Percentiles rank a stretch among this genome's conserved stretches.
These are phyloP conservation scores for Ammodramus savannarum DNA, from an alignment of 2,113 vertebrate species.

Conservation along the genomic window DNA sequence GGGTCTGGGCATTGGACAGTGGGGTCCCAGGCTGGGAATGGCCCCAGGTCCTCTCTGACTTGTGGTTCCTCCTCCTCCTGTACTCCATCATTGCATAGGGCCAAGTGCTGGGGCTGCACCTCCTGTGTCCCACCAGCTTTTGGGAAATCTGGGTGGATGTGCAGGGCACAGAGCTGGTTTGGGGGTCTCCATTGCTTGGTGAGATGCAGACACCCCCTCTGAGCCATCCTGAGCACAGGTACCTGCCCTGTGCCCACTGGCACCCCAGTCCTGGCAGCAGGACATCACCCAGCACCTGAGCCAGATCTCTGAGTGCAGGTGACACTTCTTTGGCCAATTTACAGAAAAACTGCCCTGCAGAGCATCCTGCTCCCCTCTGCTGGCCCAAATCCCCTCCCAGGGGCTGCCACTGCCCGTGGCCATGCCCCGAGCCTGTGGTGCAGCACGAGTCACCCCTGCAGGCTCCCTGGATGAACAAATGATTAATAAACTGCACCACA, in stretches of 20 bases:
- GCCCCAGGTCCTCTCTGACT: neutral
- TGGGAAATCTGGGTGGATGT: neutral
- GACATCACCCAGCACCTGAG: neutral
- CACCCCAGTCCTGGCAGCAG: no score
- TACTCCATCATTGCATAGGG: neutral
- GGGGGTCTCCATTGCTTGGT: fast-evolving
- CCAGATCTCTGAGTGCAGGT: neutral
- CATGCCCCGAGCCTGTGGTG: neutral
- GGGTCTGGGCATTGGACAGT: neutral
- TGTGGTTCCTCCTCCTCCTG: fast-evolving
- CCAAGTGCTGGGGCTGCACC: fast-evolving
- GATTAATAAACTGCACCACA: slow-evolving; percentile 61
- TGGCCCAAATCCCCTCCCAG: neutral
- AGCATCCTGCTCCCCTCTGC: neutral
- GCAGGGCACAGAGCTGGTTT: neutral
- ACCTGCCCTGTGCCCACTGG: neutral
- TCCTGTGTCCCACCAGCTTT: neutral
- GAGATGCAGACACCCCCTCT: neutral
- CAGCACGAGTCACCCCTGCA: neutral
- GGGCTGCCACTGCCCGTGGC: neutral
- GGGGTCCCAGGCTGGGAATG: neutral
- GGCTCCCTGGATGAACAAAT: neutral
- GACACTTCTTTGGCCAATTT: neutral
- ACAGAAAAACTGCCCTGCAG: neutral
- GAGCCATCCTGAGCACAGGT: fast-evolving